phyloP scores from a whole-genome alignment of 1,140 invertebrate genomes.

The Zaprionus lachaisei region DNA sequence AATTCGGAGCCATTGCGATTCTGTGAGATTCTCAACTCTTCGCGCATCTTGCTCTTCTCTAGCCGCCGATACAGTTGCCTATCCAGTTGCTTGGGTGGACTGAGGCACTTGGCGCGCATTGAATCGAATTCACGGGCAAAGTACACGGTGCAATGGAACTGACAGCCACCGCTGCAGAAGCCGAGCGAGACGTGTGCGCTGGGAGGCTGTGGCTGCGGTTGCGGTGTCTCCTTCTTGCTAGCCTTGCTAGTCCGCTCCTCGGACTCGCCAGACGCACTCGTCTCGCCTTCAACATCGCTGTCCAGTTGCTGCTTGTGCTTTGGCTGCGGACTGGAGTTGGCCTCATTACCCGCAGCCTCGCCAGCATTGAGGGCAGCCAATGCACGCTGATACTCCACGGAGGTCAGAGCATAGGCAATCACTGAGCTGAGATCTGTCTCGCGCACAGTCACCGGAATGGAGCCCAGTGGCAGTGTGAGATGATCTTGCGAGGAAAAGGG shows the following conservation, averaged over 20 bases:
- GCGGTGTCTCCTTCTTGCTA: background rate
- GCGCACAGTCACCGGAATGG: conserved; percentile 91
- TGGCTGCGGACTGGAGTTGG: conserved; percentile 65
- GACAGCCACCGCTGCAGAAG: conserved; percentile 88
- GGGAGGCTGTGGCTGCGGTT: conserved; percentile 69
- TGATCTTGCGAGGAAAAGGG: conserved; percentile 89
- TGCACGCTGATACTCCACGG: conserved; percentile 89
- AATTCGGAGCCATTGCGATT: conserved; percentile 74
- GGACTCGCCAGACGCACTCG: conserved; percentile 14
- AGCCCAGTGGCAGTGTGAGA: conserved; percentile 86
- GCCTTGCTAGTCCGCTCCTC: conserved; percentile 51
- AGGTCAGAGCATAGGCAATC: conserved; percentile 93
- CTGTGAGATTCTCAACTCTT: conserved; percentile 81
- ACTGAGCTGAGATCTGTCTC: conserved; percentile 95
- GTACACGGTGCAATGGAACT: conserved; percentile 94
- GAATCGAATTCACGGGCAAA: conserved; percentile 94
- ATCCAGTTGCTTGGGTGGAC: conserved; percentile 64
- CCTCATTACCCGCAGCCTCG: conserved; percentile 6
- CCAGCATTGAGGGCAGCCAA: conserved; percentile 34
- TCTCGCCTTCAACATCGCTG: conserved; percentile 58
- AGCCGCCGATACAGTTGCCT: conserved; percentile 68
- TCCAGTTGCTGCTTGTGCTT: conserved; percentile 63
- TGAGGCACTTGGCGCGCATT: conserved; percentile 86
- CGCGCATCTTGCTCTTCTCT: conserved; percentile 77
- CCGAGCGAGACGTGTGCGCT: conserved; percentile 89